Evolutionary conservation across 2,888 invertebrate genomes (phyloP), one percentile per base, ranked within the genome.

Genomic region (Stictocephala bisonia): DNA sequence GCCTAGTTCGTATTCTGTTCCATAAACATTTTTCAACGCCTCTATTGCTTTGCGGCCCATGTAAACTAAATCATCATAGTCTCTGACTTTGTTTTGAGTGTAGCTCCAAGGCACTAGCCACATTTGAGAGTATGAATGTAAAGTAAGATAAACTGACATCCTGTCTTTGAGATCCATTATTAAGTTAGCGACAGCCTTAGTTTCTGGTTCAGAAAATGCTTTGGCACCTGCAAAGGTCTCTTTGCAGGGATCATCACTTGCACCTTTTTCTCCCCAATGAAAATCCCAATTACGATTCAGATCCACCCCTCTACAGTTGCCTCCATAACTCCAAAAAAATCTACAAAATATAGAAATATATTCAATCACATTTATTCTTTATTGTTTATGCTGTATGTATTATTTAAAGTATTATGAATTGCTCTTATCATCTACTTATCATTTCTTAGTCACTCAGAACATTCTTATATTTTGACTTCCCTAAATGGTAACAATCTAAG

Each of bases 211-310:
- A 0, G 86, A 86, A 78, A 86, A 86, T 3, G 85, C 81, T 6
- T 77, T 58, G 0, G 82, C 78, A n/a, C 87, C 87, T 6, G 84
- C 82, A 79, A 83, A 87, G 1, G 83, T 83, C 18, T 86, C 85
- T 2, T 82, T 81, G 78, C 87, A 87, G 0, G 84, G 84, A 71
- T 84, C 80, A n/a, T 77, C 88, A 78, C 95, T 95, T 0, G 85
- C 83, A 1, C 86, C 86, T 0, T 93, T 92, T 75, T 79, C 79
- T 53, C 93, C 94, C 95, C 95, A 96, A 68, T 92, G 90, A 79
- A 91, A 92, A 74, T 93, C 93, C 82, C 93, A 96, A 83, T 96
- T 96, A 75, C 96, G 89, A 81, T 95, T 95, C 1, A 95, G 87
- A 83, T 95, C 95, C 0, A 91, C 91, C 0, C 95, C 95, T 0